Evolutionary conservation across 2,888 invertebrate genomes (phyloP).

Genomic region (Caenorhabditis doughertyi): DNA sequence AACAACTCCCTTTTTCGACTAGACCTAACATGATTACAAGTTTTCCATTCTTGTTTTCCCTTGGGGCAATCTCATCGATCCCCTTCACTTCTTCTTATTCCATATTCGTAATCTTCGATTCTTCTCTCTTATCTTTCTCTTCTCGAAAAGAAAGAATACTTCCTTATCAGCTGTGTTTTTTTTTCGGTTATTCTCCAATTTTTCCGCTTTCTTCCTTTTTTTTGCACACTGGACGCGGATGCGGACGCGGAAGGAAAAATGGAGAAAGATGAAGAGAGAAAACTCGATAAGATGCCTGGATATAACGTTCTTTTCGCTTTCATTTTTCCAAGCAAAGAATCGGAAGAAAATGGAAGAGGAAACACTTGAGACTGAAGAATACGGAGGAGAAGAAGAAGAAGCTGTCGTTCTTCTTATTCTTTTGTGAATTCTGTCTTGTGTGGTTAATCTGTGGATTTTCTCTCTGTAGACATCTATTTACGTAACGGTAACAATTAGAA

Average conservation of each 20-base stretch:
- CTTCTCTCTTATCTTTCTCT: background rate
- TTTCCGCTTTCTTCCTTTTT: conserved; percentile 10
- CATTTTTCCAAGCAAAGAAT: conserved; percentile 16
- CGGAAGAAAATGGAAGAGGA: conserved; percentile 12
- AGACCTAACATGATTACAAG: conserved; percentile 46
- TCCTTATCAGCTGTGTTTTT: conserved; percentile 31
- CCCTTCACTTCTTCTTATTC: background rate
- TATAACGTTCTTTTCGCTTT: conserved; percentile 48
- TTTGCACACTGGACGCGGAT: conserved; percentile 32
- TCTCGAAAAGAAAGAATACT: conserved; percentile 4
- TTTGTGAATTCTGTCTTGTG: conserved; percentile 23
- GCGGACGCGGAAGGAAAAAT: conserved; percentile 32
- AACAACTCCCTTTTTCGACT: conserved; percentile 1
- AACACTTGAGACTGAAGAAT: conserved; percentile 55
- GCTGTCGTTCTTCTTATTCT: conserved; percentile 6
- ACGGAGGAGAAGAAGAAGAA: conserved; percentile 27
- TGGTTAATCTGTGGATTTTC: conserved; percentile 12
- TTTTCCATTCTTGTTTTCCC: conserved; percentile 12
- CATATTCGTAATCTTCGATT: conserved; percentile 8
- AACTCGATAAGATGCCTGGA: conserved; percentile 58
- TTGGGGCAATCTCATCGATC: conserved; percentile 13
- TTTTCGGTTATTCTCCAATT: conserved; percentile 13
- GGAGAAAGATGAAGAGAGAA: conserved; percentile 10
- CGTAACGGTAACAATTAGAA: conserved; percentile 33
- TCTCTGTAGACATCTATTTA: conserved; percentile 1